Base-by-base conservation (phyloP, 2,113 vertebrate genomes). In the Lepisosteus oculatus region DNA sequence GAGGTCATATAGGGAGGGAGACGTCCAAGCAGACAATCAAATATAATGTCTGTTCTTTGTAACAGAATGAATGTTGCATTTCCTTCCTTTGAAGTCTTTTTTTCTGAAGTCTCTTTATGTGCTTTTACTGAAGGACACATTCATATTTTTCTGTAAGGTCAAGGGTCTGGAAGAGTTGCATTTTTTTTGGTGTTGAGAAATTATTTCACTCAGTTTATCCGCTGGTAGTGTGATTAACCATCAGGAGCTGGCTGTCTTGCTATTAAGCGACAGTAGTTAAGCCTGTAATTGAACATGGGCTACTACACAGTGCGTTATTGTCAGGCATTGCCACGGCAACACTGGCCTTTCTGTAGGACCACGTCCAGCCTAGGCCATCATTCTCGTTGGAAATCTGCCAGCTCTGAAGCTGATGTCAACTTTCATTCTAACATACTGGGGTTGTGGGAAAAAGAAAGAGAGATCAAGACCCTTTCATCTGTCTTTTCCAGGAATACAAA, bases 161-260 rank as follows among this genome's bases (percentile, higher is more conserved):
- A 51, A 51, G 5, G 9, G 29, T 29, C 29, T 29, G 29, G 29
- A 29, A 29, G 29, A 29, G 29, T 29, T 17, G 15, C 15, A 17
- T 17, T 17, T 17, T 29, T 29, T 29, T 29, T 29, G 29, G 29
- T 29, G 0, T 29, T 0, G 29, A 29, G 29, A 29, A 29, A 29
- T 29, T 0, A 29, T 29, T 29, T 29, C 29, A 29, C 29, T 51
- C 9, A 51, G 1, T 51, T 4, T 63, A 8, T 75, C 74, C 68
- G 57, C 71, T 67, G 43, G 70, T 78, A 79, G 83, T 86, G 77
- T 72, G 63, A 81, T 70, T 73, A 76, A 76, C 69, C 73, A 85
- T 84, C 83, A 69, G 73, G 70, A 59, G 78, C 74, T 83, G 77
- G n/a, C 45, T 4, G 67, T 12, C 55, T 69, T 43, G 54, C 43